These are phyloP conservation scores for Acyrthosiphon pisum DNA, from an alignment of 1,140 invertebrate genomes.

Conservation along the genomic window DNA sequence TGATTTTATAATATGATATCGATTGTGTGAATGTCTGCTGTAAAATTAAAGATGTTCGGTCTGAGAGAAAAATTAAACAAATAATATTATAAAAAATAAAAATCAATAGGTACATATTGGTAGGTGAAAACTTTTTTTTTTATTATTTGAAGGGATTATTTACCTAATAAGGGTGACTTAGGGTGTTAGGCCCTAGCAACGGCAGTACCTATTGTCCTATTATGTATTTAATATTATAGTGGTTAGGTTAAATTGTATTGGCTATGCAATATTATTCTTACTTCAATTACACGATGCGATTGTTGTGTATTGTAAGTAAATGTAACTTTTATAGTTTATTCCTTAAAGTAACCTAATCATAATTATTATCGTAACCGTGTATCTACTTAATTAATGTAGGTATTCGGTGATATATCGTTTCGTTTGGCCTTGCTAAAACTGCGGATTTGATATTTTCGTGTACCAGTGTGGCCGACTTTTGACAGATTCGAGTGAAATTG, in stretches of 20 bases:
- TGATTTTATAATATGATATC: background rate
- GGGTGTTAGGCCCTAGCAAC: constrained; percentile 16
- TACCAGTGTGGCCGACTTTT: background rate
- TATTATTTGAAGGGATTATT: background rate
- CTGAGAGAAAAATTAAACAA: background rate
- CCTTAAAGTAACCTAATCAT: too few relatives aligned
- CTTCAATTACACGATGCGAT: background rate
- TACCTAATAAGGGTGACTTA: background rate
- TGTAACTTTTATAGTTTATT: background rate
- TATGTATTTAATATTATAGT: background rate
- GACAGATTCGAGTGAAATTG: background rate
- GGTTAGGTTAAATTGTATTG: background rate
- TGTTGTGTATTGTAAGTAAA: background rate
- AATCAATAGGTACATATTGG: background rate
- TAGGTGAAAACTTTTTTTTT: background rate
- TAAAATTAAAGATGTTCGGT: background rate
- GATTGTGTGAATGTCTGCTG: background rate
- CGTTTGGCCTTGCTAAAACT: background rate
- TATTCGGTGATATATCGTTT: background rate
- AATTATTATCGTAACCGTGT: too few relatives aligned
- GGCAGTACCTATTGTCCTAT: background rate
- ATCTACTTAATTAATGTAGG: background rate
- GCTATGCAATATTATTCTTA: background rate
- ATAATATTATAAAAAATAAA: background rate
- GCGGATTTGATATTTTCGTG: background rate